Conservation (phyloP, 2,113 vertebrate genomes). For the Hemiprocne comata region DNA sequence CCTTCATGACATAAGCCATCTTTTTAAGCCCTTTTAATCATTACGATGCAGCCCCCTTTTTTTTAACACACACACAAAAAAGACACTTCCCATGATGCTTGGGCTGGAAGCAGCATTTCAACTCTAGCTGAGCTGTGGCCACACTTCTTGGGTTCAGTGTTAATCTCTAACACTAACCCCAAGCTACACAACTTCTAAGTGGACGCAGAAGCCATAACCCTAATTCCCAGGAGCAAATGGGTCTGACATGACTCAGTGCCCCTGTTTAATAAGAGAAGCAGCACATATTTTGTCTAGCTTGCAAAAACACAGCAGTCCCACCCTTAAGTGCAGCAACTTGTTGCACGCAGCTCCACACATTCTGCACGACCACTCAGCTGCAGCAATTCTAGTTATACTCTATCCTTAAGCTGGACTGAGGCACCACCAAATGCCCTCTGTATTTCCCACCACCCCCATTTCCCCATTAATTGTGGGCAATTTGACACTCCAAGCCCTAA, state of each 20-base stretch:
- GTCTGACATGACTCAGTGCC: not conserved
- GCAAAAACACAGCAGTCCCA: not conserved
- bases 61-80: not conserved
- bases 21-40: not conserved
- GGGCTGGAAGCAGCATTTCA: not conserved
- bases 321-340: not conserved
- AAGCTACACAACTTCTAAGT: not conserved
- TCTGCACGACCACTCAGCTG: too few relatives aligned
- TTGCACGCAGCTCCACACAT: accelerated
- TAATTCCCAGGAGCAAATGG: not conserved
- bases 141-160: not conserved
- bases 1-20: not conserved
- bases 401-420: not conserved
- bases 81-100: not conserved
- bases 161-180: not conserved
- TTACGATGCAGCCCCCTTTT: not conserved
- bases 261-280: not conserved
- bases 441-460: not conserved
- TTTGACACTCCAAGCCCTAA: not conserved
- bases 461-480: not conserved
- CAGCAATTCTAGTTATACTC: not conserved
- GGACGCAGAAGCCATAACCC: not conserved
- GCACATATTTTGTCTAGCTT: not conserved
- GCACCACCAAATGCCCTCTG: not conserved
- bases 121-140: not conserved